These are phyloP conservation scores for Heliconius sara DNA, from an alignment of 2,888 invertebrate species.

Conservation along the genomic window DNA sequence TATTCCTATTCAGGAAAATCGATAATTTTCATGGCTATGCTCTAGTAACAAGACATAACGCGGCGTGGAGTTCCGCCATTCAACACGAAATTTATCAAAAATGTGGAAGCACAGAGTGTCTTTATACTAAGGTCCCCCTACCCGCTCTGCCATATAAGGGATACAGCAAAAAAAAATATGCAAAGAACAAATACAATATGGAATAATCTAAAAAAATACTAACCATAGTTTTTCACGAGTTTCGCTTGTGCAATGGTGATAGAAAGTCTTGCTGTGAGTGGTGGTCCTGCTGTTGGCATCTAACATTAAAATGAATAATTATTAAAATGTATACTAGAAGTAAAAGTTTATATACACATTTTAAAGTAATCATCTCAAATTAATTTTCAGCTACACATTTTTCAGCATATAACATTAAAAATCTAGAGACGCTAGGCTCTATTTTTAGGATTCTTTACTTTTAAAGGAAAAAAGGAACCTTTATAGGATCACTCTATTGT, in stretches of 20 bases:
- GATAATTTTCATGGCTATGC: too few relatives aligned
- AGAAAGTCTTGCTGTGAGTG: constrained; percentile 88
- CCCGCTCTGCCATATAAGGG: too few relatives aligned
- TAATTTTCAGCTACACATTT: background rate
- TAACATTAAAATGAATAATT: constrained; percentile 48
- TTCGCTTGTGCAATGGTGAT: constrained; percentile 96
- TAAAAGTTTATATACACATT: background rate
- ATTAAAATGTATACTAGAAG: background rate
- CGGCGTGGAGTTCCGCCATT: too few relatives aligned
- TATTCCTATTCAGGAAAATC: too few relatives aligned
- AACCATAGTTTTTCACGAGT: constrained; percentile 95
- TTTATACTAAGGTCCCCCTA: too few relatives aligned
- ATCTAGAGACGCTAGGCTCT: background rate
- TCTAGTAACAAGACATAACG: too few relatives aligned
- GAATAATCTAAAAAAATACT: constrained; percentile 44
- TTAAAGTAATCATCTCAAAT: background rate
- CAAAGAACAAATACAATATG: background rate
- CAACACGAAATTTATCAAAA: too few relatives aligned
- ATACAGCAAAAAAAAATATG: background rate
- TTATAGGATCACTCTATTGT: too few relatives aligned
- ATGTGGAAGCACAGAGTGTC: too few relatives aligned
- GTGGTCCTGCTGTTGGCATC: constrained; percentile 72
- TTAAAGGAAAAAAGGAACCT: too few relatives aligned
- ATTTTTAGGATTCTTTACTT: background rate
- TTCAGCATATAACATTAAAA: too few relatives aligned